Evolutionary conservation across 30 jellyfish, hydroid and myxozoan genomes (phyloP), one percentile per base, ranked within the genome.

Genomic region (Aurelia coerulea): DNA sequence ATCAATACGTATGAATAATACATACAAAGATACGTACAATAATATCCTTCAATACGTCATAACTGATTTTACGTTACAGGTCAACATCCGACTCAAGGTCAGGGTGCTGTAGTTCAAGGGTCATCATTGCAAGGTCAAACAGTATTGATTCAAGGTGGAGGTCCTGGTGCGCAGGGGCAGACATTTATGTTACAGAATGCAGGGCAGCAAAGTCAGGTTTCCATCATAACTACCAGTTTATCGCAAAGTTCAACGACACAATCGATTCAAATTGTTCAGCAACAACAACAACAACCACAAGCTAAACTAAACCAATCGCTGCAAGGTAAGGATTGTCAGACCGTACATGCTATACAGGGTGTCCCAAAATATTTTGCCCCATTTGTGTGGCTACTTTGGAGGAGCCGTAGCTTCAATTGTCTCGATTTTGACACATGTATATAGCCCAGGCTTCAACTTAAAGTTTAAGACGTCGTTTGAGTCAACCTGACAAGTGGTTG

Each of bases 91-190:
- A 65, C 83, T 33, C 88, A 68, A 50, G 90, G 87, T 16, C 96
- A 84, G 59, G 71, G 89, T 74, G 68, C 97, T 6, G 81, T 94
- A 63, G 87, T 88, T 14, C 99, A 94, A 80, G 97, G 96, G 65
- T 91, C 92, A 33, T 80, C 95, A 3, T 73, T 95, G 63, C 99
- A 95, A 83, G 99, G 99, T 14, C 99, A 95, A 78, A 74, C 99
- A 2, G 95, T 95, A 35, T 68, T 95, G 54, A 95, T 95, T 60
- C 99, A 95, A 75, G 97, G 99, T 46, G 89, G 88, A 2, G 88
- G 84, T 42, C 88, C 90, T 1, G 89, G 79, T 29, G 90, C 79
- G 53, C 98, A 87, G 78, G 93, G 99, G 32, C 99, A 95, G 76
- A 74, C 98, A 31, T 86, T 93, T 69, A 87, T 93, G 98, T 86